Evolutionary conservation across 2,113 vertebrate species (phyloP), one percentile per base, ranked within the genome.

Genomic region (Solea solea): DNA sequence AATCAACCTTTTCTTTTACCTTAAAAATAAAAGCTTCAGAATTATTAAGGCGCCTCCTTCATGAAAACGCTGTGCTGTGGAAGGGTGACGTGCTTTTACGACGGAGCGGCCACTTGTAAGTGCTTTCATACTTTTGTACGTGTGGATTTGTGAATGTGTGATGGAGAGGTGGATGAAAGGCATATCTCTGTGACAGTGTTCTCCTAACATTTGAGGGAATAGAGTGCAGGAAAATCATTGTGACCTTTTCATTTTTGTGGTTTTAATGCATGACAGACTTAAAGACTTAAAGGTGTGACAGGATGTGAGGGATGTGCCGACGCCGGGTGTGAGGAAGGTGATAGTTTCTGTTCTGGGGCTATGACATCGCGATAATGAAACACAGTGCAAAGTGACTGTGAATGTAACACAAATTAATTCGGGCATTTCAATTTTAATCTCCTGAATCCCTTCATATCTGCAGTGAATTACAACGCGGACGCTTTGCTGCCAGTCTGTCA

Each of bases 381-480:
- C 69, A 64, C 82, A 78, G 72, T 34, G 79, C 80, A 88, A 88
- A 87, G 84, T 88, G 85, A 79, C 79, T 85, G 79, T 76, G 74
- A 90, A 86, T 80, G 79, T 79, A 86, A 83, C 86, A 69, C 76
- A 86, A 83, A 90, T 86, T 74, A 69, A 89, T 84, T 87, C 71
- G 84, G 80, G 71, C 76, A 64, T 76, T 89, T 86, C 71, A 76
- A 76, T 88, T 87, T 83, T 75, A 80, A 88, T 84, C 71, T 65
- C 74, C 66, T 25, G 70, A 64, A 74, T 80, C 65, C 64, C 66
- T 50, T 82, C 78, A 65, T 70, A 72, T 76, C 68, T 4, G 61
- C 58, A 46, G 49, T 27, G 72, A 77, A 80, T 72, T 74, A 69
- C 61, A 72, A 58, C 59, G 49, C 72, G 62, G 34, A 34, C 5